phyloP scores from a whole-genome alignment of 2,888 invertebrate genomes.

The Saturnia japonica region DNA sequence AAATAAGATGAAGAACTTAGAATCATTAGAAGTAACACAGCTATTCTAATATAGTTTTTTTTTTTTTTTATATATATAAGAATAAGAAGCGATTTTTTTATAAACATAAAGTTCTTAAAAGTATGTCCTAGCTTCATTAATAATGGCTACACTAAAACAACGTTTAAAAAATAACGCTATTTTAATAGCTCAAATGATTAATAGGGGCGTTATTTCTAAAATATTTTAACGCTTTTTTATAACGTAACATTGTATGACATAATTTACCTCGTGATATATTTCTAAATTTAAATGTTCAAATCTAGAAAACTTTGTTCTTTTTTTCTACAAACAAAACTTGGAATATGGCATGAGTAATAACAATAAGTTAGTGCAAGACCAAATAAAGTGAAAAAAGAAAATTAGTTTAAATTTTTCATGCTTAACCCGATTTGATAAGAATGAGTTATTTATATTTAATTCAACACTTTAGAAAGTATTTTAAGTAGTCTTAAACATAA shows the following conservation, averaged over 20 bases:
- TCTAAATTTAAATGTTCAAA: conserved; percentile 2
- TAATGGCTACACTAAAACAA: neutral
- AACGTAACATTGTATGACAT: neutral
- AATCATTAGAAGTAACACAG: too few relatives aligned
- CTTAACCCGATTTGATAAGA: neutral
- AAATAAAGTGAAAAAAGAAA: neutral
- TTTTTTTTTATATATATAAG: neutral
- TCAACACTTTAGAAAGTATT: conserved; percentile 1
- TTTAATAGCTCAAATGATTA: conserved; percentile 5
- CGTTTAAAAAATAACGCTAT: conserved; percentile 4
- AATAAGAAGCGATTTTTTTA: neutral
- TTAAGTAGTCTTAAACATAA: neutral
- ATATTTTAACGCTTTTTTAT: neutral
- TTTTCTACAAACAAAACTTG: neutral
- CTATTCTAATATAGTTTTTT: neutral
- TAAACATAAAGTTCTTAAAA: neutral
- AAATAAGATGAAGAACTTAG: too few relatives aligned
- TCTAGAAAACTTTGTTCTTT: neutral
- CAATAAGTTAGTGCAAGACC: neutral
- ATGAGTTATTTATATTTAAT: neutral
- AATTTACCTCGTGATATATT: conserved; percentile 6
- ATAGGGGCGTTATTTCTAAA: neutral
- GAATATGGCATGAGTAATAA: conserved; percentile 9
- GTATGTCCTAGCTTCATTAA: neutral
- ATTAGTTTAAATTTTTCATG: conserved; percentile 3